Percentiles rank a stretch among this genome's conserved stretches.
Evolutionary conservation across 2,888 invertebrate species (phyloP).

Genomic region (Drosophila anomelani): DNA sequence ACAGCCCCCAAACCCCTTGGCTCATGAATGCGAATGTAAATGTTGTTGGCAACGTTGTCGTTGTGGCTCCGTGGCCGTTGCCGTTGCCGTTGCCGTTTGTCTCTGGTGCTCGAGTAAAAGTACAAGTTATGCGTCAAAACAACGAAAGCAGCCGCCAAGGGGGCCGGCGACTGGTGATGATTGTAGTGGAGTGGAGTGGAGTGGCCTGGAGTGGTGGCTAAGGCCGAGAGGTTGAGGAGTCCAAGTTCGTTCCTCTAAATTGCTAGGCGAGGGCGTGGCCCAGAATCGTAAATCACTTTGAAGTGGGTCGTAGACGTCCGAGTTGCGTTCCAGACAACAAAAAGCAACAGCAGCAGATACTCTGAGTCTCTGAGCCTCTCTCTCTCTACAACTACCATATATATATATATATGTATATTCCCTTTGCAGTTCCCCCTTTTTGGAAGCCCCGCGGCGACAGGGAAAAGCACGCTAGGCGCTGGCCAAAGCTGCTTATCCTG

Average conservation of each 20-base stretch:
- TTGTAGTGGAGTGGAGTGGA: not conserved
- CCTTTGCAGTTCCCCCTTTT: not conserved
- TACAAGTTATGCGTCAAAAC: constrained; percentile 59
- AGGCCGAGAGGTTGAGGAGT: constrained; percentile 29
- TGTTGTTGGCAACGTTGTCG: constrained; percentile 39
- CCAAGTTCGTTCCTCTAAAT: constrained; percentile 76
- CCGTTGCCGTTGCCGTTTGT: constrained; percentile 29
- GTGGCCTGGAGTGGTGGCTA: not conserved
- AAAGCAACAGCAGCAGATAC: constrained; percentile 46
- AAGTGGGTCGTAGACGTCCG: constrained; percentile 84
- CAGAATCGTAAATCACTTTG: constrained; percentile 84
- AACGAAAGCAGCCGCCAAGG: constrained; percentile 34
- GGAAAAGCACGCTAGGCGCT: constrained; percentile 73
- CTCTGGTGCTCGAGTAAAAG: constrained; percentile 59
- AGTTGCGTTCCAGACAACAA: constrained; percentile 75
- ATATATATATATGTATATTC: not conserved
- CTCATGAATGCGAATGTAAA: constrained; percentile 62
- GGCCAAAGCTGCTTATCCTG: constrained; percentile 65
- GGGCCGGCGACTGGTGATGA: constrained; percentile 1
- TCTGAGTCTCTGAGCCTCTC: not conserved
- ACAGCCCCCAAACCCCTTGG: constrained; percentile 22
- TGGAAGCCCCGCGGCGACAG: constrained; percentile 67
- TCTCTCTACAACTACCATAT: not conserved
- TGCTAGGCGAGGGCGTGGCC: constrained; percentile 84
- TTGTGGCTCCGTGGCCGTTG: constrained; percentile 23